Evolutionary conservation across 2,888 invertebrate species (phyloP), one percentile per base, ranked within the genome.

Genomic region (Amiota communis): DNA sequence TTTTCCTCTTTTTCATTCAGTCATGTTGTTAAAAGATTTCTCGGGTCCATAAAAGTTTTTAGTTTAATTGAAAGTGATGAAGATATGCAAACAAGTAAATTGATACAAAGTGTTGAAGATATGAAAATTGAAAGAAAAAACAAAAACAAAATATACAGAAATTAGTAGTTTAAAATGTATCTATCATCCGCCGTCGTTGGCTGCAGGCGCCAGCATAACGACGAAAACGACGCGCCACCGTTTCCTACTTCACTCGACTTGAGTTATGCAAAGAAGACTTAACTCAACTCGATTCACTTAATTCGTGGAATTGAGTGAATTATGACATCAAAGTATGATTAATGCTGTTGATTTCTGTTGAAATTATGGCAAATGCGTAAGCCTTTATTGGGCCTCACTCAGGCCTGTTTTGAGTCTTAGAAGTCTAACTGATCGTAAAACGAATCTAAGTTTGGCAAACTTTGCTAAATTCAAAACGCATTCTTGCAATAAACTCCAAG

Each of bases 11-110:
- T 36, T 36, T 36, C 36, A 36, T 36, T 6, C 36, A 36, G 8
- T 36, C 36, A 6, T 36, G 6, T 36, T 36, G 6, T 36, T 36
- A 36, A 36, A 36, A 36, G 36, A 6, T 36, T 36, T 36, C 36
- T 36, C 6, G 59, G 12, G 59, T 4, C 64, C 9, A 47, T 47
- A 46, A 64, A 64, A 46, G 13, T 64, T 51, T 23, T 48, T 15
- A 51, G n/a, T 82, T 84, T 84, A 84, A 84, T 84, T 84, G 83
- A 83, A 84, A 84, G 84, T 84, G 85, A 81, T 78, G 84, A 76
- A 81, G 80, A 78, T 78, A 81, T 75, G 78, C 73, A 47, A 72
- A 53, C 67, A 36, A 20, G 15, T 65, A 48, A 68, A 68, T 68
- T 68, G 67, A 23, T 47, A 68, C 9, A 68, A n/a, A 36, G 36